Conservation (phyloP, 2,113 vertebrate genomes). For the Cepphus grylle region DNA sequence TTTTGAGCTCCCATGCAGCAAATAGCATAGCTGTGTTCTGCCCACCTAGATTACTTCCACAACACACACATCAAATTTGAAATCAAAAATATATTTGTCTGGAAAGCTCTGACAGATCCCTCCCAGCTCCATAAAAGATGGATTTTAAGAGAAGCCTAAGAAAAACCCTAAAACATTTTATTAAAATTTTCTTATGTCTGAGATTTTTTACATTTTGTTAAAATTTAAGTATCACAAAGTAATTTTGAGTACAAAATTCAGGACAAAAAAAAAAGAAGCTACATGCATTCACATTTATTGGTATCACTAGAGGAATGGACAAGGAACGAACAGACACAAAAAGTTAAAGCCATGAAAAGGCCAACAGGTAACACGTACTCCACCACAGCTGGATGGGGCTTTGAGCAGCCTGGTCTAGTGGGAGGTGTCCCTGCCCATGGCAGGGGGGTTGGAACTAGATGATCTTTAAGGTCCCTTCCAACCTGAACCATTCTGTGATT, state of each 20-base stretch:
- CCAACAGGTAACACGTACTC: background rate
- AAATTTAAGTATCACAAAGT: background rate
- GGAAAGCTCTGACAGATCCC: background rate
- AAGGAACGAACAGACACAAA: background rate
- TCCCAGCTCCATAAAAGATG: background rate
- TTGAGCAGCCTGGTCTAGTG: background rate
- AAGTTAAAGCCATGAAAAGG: background rate
- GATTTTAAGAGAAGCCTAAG: background rate
- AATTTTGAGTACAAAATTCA: background rate
- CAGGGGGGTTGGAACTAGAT: background rate
- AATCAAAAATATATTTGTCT: background rate
- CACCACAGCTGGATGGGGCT: background rate
- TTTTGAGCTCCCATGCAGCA: background rate
- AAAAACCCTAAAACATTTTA: background rate
- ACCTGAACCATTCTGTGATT: background rate
- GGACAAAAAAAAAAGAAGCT: background rate
- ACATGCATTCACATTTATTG: accelerated
- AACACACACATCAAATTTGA: background rate
- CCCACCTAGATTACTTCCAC: background rate
- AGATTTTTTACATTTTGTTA: background rate
- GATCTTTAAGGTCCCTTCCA: background rate
- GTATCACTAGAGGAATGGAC: background rate
- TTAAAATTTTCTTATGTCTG: background rate
- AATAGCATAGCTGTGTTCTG: background rate
- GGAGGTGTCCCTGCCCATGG: background rate